Conservation (phyloP, 2,113 vertebrate species). For the Capreolus pygargus region DNA sequence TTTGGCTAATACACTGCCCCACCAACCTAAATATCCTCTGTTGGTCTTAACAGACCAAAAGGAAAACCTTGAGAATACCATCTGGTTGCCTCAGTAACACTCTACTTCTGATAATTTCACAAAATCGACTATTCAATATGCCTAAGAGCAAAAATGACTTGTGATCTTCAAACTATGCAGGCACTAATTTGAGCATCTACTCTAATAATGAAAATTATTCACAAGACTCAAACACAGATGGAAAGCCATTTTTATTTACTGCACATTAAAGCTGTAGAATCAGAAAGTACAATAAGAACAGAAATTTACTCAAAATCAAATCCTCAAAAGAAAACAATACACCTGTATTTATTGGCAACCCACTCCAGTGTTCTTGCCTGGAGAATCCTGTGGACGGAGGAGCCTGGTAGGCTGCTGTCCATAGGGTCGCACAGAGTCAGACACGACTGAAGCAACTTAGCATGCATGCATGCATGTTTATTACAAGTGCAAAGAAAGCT, state of each 20-base stretch:
- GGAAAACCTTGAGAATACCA: conserved; percentile 25
- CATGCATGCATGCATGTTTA: neutral
- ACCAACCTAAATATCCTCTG: neutral
- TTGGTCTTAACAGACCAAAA: neutral
- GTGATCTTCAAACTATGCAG: neutral
- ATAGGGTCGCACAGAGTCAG: no score
- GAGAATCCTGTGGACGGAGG: no score
- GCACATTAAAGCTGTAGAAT: neutral
- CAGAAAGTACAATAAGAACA: neutral
- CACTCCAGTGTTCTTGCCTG: no score
- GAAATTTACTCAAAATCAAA: neutral
- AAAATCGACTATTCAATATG: neutral
- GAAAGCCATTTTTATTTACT: neutral
- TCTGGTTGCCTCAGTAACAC: neutral
- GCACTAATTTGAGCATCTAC: neutral
- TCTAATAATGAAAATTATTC: conserved; percentile 19
- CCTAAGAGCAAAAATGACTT: conserved; percentile 35
- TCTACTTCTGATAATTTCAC: neutral
- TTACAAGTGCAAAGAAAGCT: neutral
- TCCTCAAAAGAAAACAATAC: neutral
- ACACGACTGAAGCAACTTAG: no score
- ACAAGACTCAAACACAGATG: neutral
- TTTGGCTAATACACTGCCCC: neutral
- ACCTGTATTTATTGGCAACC: neutral
- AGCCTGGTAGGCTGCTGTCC: no score